Evolutionary conservation across 30 jellyfish, hydroid and myxozoan species (phyloP), one percentile per base, ranked within the genome.

Genomic region (Rhopilema esculentum): DNA sequence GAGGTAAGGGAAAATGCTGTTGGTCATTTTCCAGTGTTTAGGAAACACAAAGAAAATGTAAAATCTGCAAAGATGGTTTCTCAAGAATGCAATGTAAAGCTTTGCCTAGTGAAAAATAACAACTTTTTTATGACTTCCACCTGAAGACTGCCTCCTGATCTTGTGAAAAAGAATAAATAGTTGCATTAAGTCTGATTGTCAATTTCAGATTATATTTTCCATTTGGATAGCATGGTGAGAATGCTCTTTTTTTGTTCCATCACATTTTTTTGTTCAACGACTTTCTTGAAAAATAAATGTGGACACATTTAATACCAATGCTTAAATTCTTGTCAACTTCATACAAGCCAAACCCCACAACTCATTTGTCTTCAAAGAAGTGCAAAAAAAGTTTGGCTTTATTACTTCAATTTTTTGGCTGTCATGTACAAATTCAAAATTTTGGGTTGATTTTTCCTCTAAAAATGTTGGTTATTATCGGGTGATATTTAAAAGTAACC

Each of bases 51-150:
- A 33, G 79, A 22, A 2, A 33, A 68, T 68, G 79, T 12, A 68
- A 68, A 33, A 68, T 19, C 33, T 57, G 69, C 69, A 57, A 57
- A 57, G 50, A 27, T 22, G 79, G 79, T 17, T 68, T 22, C 27
- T 22, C 79, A 4, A 22, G 33, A 24, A 68, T 68, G 79, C 79
- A 68, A 68, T 22, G 50, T 28, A 0, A 68, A n/a, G 68, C 79
- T 68, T 68, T 68, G 79, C 79, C 33, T 68, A 19, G 50, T 28
- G 50, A 68, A 68, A 28, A 68, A 68, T 28, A 68, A 28, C 6
- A 68, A 68, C 79, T 68, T 68, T 68, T 68, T 28, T 22, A 68
- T 22, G 79, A 68, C 33, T 68, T 22, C 79, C 79, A 68, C 16
- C 69, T 57, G 22, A 8, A 57, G 22, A 57, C 69, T 57, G 69